These are phyloP conservation scores for Trachymyrmex septentrionalis DNA, from an alignment of 1,140 invertebrate species.

Conservation along the genomic window DNA sequence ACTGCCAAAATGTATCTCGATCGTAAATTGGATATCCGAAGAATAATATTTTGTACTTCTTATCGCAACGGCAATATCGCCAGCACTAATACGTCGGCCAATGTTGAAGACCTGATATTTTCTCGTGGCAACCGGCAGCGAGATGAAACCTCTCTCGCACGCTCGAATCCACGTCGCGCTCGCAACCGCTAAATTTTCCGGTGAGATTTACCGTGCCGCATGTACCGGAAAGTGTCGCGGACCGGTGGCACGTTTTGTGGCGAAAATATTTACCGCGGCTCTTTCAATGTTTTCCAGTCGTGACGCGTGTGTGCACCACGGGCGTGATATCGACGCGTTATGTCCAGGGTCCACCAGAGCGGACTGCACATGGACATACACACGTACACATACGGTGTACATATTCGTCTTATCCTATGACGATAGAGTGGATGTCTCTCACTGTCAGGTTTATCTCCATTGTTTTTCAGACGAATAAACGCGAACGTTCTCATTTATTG, in stretches of 20 bases:
- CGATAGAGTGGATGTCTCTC: slow-evolving; percentile 19
- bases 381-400: no score
- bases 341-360: neutral
- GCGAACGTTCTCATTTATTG: slow-evolving; percentile 52
- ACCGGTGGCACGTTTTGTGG: slow-evolving; percentile 52
- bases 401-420: neutral
- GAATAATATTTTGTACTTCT: slow-evolving; percentile 53
- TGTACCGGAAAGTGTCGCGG: slow-evolving; percentile 59
- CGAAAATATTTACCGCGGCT: slow-evolving; percentile 56
- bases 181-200: slow-evolving; percentile 54
- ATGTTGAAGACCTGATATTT: slow-evolving; percentile 51
- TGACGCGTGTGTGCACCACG: slow-evolving; percentile 12
- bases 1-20: slow-evolving; percentile 33
- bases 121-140: neutral
- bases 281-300: slow-evolving; percentile 49
- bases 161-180: neutral
- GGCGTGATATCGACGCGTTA: neutral
- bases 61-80: slow-evolving; percentile 50
- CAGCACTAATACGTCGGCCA: slow-evolving; percentile 30
- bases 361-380: neutral
- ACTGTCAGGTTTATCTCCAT: slow-evolving; percentile 45
- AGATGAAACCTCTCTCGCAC: slow-evolving; percentile 34
- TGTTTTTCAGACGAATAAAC: slow-evolving; percentile 57
- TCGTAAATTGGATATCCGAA: slow-evolving; percentile 48
- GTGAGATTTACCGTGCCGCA: slow-evolving; percentile 54